Evolutionary conservation across 2,888 invertebrate genomes (phyloP).

Genomic region (Piscicola geometra): DNA sequence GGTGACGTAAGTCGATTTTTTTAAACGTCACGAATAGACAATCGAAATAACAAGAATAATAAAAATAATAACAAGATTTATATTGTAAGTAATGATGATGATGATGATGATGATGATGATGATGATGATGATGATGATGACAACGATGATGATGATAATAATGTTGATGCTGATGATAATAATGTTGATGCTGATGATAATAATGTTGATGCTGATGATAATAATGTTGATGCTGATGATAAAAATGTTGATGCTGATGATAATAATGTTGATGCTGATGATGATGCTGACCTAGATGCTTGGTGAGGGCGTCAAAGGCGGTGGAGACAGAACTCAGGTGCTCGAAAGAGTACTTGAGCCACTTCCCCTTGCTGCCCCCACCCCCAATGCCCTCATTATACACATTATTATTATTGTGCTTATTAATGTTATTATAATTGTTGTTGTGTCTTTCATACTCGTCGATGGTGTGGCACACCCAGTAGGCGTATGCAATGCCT

Average conservation of each 20-base stretch:
- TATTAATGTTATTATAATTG: conserved; percentile 18
- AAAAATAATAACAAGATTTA: no score
- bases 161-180: neutral
- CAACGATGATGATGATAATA: conserved; percentile 22
- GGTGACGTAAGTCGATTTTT: no score
- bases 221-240: neutral
- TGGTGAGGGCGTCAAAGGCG: conserved; percentile 72
- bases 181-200: neutral
- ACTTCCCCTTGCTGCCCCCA: conserved; percentile 38
- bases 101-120: neutral
- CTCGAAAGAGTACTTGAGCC: conserved; percentile 70
- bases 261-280: neutral
- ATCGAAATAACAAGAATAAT: no score
- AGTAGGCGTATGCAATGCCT: conserved; percentile 76
- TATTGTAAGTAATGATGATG: no score
- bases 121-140: neutral
- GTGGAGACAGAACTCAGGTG: conserved; percentile 74
- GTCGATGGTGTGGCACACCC: conserved; percentile 70
- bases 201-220: neutral
- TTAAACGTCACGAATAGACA: no score
- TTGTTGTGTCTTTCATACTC: conserved; percentile 57
- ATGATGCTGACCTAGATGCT: conserved; percentile 64
- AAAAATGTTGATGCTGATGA: neutral
- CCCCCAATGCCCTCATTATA: conserved; percentile 52
- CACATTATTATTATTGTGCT: conserved; percentile 14